Evolutionary conservation across 1,140 invertebrate species (phyloP).

Genomic region (Scaptomyza montana): DNA sequence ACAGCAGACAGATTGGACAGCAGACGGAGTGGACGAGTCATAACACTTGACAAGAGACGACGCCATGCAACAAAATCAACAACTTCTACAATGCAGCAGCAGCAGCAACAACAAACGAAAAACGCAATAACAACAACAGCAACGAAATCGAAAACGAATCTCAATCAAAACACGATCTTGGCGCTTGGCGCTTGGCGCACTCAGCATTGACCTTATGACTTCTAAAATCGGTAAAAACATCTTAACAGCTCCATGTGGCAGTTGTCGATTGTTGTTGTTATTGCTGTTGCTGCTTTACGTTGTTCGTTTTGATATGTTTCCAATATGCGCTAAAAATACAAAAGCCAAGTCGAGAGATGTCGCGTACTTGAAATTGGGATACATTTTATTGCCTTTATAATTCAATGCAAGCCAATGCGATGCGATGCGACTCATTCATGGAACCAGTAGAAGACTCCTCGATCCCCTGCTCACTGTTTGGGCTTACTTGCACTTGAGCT

Average conservation of each 20-base stretch:
- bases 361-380: conserved; percentile 78
- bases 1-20: conserved; percentile 36
- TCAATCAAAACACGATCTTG: conserved; percentile 81
- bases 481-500: conserved; percentile 22
- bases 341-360: conserved; percentile 54
- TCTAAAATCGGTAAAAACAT: conserved; percentile 83
- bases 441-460: conserved; percentile 27
- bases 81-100: conserved; percentile 36
- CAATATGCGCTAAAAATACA: conserved; percentile 76
- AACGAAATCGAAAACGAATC: conserved; percentile 42
- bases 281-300: conserved; percentile 9
- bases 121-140: conserved; percentile 32
- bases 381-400: conserved; percentile 71
- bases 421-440: conserved; percentile 49
- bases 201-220: conserved; percentile 81
- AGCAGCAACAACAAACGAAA: conserved; percentile 35
- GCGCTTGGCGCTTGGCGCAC: conserved; percentile 62
- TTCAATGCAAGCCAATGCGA: conserved; percentile 39
- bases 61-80: conserved; percentile 31
- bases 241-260: conserved; percentile 78
- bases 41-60: conserved; percentile 77
- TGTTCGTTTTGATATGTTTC: conserved; percentile 54
- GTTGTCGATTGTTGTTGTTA: conserved; percentile 36
- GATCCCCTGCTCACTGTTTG: neutral
- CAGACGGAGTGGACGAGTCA: conserved; percentile 59